Conservation (phyloP, 2,888 invertebrate species). For the Plutella xylostella region DNA sequence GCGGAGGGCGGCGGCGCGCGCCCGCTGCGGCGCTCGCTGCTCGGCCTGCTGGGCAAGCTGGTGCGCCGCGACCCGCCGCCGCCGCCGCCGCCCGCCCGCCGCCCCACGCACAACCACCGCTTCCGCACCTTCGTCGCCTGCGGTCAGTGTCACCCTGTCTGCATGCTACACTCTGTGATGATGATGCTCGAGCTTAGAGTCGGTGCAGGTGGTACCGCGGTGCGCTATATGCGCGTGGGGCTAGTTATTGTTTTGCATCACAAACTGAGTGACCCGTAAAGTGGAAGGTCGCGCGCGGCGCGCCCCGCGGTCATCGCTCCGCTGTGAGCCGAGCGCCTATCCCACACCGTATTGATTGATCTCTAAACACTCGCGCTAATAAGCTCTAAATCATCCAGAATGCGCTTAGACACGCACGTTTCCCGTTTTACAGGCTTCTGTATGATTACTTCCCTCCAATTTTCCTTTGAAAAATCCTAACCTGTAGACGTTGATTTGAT, state of each 20-base stretch:
- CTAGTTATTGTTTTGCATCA: not conserved
- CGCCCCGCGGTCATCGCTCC: too few relatives aligned
- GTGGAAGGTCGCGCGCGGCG: conserved; percentile 46
- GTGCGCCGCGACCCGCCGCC: conserved; percentile 65
- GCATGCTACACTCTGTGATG: not conserved
- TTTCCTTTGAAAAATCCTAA: too few relatives aligned
- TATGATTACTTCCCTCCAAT: too few relatives aligned
- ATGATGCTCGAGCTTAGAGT: not conserved
- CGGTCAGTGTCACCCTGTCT: conserved; percentile 33
- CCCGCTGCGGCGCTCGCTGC: conserved; percentile 76
- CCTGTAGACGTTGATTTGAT: too few relatives aligned
- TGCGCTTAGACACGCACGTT: not conserved
- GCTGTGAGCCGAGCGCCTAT: too few relatives aligned
- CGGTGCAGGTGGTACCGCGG: not conserved
- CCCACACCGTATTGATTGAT: conserved; percentile 58
- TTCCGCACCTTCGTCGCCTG: conserved; percentile 64
- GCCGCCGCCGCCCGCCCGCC: conserved; percentile 41
- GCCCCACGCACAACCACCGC: conserved; percentile 69
- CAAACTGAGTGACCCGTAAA: not conserved
- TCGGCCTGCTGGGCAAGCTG: conserved; percentile 73
- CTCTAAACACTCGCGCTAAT: conserved; percentile 23
- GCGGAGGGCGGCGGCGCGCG: conserved; percentile 81
- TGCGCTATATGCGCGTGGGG: too few relatives aligned
- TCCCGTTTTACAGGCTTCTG: not conserved
- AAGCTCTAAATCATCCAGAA: not conserved